Evolutionary conservation across 1,140 invertebrate species (phyloP).

Genomic region (Polypedilum vanderplanki): DNA sequence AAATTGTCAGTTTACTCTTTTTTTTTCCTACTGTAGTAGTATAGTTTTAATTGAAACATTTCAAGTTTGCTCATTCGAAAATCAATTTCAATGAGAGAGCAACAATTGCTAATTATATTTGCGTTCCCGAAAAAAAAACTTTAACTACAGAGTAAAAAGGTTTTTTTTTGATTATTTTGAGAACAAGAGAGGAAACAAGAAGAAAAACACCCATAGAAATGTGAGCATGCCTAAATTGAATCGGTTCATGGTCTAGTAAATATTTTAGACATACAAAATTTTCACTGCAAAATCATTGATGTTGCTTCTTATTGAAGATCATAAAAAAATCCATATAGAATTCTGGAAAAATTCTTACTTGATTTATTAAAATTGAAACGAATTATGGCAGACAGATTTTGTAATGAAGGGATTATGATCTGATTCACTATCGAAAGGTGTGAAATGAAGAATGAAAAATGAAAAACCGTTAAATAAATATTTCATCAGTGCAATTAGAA

Average conservation of each 20-base stretch:
- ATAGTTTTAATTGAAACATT: background rate
- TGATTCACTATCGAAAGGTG: background rate
- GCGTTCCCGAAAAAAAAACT: background rate
- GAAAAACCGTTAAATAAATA: background rate
- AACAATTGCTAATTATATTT: background rate
- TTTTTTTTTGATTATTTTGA: background rate
- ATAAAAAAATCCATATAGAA: background rate
- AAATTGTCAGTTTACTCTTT: no score
- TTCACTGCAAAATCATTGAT: background rate
- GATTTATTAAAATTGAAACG: no score
- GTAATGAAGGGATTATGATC: background rate
- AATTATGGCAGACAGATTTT: background rate
- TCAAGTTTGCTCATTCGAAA: background rate
- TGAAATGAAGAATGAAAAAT: background rate
- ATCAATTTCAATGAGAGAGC: background rate
- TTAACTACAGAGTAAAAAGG: background rate
- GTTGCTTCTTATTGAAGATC: background rate
- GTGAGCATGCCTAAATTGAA: background rate
- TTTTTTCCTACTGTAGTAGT: no score
- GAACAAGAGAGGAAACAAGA: background rate
- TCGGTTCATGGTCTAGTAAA: constrained; percentile 3
- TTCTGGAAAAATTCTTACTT: background rate
- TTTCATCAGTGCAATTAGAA: no score
- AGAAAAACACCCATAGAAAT: no score
- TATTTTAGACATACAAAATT: background rate